Evolutionary conservation across 2,113 vertebrate species (phyloP).

Genomic region (Eleginops maclovinus): DNA sequence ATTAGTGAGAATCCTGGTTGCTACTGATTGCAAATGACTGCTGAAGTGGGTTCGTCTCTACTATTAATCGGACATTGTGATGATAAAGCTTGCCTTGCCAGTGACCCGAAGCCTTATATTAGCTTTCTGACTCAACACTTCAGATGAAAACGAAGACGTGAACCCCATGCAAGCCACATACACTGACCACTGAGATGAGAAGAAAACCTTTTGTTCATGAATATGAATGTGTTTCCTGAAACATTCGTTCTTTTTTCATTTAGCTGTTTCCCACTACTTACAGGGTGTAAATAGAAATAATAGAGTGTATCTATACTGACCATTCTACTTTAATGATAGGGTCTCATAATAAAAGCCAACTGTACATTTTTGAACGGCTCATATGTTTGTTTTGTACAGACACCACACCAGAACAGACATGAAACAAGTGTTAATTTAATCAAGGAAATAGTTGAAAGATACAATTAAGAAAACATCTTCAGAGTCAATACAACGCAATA

Average conservation of each 20-base stretch:
- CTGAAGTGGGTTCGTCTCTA: slow-evolving; percentile 44
- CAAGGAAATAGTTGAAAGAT: slow-evolving; percentile 34
- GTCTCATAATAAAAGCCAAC: slow-evolving; percentile 80
- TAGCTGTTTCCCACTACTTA: slow-evolving; percentile 66
- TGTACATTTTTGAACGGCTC: slow-evolving; percentile 75
- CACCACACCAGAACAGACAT: background rate
- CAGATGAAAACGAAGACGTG: slow-evolving; percentile 60
- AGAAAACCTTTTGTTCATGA: slow-evolving; percentile 43
- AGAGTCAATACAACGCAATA: slow-evolving; percentile 1
- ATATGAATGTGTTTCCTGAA: slow-evolving; percentile 74
- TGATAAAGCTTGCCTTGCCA: slow-evolving; percentile 66
- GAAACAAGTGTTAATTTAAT: slow-evolving; percentile 38
- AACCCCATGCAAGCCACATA: slow-evolving; percentile 46
- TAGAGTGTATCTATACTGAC: slow-evolving; percentile 77
- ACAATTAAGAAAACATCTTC: slow-evolving; percentile 33
- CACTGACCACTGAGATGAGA: slow-evolving; percentile 28
- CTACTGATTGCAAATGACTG: slow-evolving; percentile 63
- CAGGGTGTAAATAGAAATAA: slow-evolving; percentile 80
- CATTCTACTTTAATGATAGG: slow-evolving; percentile 71
- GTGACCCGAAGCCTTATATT: slow-evolving; percentile 73
- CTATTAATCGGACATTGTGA: slow-evolving; percentile 46
- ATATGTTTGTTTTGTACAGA: slow-evolving; percentile 32
- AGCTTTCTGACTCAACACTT: slow-evolving; percentile 60
- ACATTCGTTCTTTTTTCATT: slow-evolving; percentile 55
- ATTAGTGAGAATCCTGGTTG: slow-evolving; percentile 42